Base-by-base conservation (phyloP, 1,140 invertebrate genomes). In the Stegodyphus mimosarum region DNA sequence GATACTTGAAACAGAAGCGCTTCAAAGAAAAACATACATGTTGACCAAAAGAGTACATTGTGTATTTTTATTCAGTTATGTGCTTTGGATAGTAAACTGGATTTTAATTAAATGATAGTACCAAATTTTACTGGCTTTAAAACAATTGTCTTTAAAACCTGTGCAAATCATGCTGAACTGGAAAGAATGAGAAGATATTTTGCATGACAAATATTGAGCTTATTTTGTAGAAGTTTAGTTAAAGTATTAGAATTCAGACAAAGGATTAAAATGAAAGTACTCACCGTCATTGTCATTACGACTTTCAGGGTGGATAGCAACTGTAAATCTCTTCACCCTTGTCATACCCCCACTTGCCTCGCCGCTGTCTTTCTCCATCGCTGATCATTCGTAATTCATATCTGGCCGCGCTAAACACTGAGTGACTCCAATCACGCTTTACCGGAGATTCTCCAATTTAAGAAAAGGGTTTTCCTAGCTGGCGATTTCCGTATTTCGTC, bases 261-360 rank as follows among this genome's bases (percentile, higher is more conserved):
- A 60, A 60, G 55, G 55, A 60, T 10, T 10, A 67, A 67, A 67
- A 67, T 67, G 7, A n/a, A 11, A 15, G 9, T 15, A 50, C 73
- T 70, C 17, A 84, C 81, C 81, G 11, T 84, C 81, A 13, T 15
- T 50, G 60, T 84, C 73, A 6, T 50, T 55, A 6, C 81, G 63
- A 67, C 64, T 69, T 60, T 84, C 81, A n/a, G 81, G 81, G 73
- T 84, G 81, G 7, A 84, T 84, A 7, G 81, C 81, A 33, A 84
- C 81, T 69, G 81, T 84, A 55, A 84, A 84, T 48, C 81, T 50
- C n/a, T 84, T 84, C 50, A 84, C 81, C 9, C 73, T 15, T 18
- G 81, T 84, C 63, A 84, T 69, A 10, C 50, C 64, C 18, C 78
- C 69, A 50, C 81, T 84, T 15, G 60, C 18, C 11, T 84, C 81